phyloP scores from a whole-genome alignment of 1,140 invertebrate genomes.

The Thaumatotibia leucotreta region DNA sequence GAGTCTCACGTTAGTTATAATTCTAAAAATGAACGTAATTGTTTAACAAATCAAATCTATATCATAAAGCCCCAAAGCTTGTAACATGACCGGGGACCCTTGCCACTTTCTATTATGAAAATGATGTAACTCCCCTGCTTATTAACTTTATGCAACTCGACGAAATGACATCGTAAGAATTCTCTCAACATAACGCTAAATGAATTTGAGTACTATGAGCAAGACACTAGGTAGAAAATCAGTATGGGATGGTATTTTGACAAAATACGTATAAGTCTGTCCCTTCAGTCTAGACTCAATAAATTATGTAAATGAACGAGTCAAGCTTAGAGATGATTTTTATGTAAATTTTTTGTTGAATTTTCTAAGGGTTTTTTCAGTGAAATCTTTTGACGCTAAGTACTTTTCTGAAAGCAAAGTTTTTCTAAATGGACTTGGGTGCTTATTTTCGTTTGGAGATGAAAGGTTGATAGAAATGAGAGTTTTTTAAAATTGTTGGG shows the following conservation, averaged over 20 bases:
- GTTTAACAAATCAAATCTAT: too few species aligned
- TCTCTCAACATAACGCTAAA: neutral
- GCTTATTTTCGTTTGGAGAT: neutral
- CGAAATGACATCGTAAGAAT: too few species aligned
- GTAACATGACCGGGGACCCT: too few species aligned
- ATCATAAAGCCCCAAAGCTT: too few species aligned
- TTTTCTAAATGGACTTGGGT: neutral
- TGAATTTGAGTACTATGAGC: neutral
- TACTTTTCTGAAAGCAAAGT: neutral
- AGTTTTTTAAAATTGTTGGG: neutral
- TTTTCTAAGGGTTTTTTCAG: neutral
- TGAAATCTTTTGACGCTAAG: neutral
- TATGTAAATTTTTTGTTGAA: constrained; percentile 4
- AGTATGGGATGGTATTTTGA: neutral
- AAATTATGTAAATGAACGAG: constrained; percentile 4
- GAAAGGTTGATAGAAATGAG: neutral
- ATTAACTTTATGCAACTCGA: too few species aligned
- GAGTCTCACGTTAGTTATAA: too few species aligned
- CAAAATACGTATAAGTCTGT: neutral
- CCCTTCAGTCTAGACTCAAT: constrained; percentile 3
- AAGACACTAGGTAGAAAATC: neutral
- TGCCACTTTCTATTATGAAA: too few species aligned
- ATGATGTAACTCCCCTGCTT: too few species aligned
- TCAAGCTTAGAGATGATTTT: neutral
- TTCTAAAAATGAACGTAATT: too few species aligned